Evolutionary conservation across 2,888 invertebrate species (phyloP), one percentile per base, ranked within the genome.

Genomic region (Zygothrica quintamaculata): DNA sequence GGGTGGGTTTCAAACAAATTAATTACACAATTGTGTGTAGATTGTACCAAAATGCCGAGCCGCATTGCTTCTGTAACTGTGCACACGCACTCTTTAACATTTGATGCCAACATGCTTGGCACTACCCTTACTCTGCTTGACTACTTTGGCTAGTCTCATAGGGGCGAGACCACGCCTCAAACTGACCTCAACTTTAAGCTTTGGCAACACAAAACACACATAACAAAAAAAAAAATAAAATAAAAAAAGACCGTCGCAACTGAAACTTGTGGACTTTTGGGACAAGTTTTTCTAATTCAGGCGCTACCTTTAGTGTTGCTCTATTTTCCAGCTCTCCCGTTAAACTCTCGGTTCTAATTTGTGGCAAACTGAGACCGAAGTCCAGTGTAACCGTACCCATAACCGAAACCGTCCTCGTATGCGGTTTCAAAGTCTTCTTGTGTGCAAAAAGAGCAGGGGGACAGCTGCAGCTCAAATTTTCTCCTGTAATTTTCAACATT

Each of bases 131-230:
- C 26, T 11, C 25, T 43, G 36, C 5, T n/a, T n/a, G n/a, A n/a
- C n/a, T n/a, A n/a, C n/a, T n/a, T n/a, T 34, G 48, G 69, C 18
- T 22, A 22, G 7, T 60, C 74, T 68, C 74, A 15, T 5, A 39
- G 60, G 77, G 77, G 77, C 71, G 74, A 61, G n/a, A 33, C 31
- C 65, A 60, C 59, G 42, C 59, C 58, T 16, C 43, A 34, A 12
- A 25, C 62, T 60, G 74, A 70, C 64, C 71, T 73, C 47, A 51
- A 57, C 64, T 40, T 40, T 51, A 60, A 25, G 58, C 58, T 58
- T 57, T 34, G 43, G 55, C 44, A 34, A 43, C 34, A 52, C 40
- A 42, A 65, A 40, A 29, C 2, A n/a, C n/a, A n/a, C n/a, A n/a
- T n/a, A n/a, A n/a, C n/a, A n/a, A n/a, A n/a, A n/a, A n/a, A n/a